Percentiles rank a stretch among this genome's conserved stretches.
Conservation (phyloP, 2,113 vertebrate genomes). For the Numenius arquata region DNA sequence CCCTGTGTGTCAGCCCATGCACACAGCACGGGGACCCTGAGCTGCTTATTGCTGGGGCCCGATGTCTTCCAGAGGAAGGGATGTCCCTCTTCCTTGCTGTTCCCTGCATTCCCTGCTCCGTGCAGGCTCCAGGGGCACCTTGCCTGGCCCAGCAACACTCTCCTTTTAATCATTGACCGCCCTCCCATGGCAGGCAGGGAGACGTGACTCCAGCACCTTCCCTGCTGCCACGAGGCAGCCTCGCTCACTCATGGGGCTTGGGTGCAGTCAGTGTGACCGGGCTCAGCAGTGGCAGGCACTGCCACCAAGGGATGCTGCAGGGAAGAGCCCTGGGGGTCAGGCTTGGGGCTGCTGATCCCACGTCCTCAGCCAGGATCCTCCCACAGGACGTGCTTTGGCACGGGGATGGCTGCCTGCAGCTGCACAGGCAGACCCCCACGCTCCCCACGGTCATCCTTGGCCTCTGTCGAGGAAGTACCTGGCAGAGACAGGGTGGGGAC, state of each 20-base stretch:
- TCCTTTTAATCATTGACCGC: slow-evolving; percentile 31
- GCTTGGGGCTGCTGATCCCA: not conserved
- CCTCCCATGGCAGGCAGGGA: not conserved
- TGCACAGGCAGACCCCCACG: rapidly evolving
- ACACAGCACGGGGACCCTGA: rapidly evolving
- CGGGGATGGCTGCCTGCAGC: rapidly evolving
- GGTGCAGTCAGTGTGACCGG: not conserved
- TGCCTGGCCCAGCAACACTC: not conserved
- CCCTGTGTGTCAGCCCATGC: rapidly evolving
- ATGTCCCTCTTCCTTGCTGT: not conserved
- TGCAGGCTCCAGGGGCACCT: not conserved
- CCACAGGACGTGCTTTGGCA: not conserved
- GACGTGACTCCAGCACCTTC: not conserved
- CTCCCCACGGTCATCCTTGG: not conserved
- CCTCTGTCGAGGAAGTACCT: not conserved
- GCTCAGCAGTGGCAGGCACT: not conserved
- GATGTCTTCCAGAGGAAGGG: rapidly evolving
- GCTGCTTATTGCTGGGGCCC: rapidly evolving
- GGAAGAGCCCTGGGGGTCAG: not conserved
- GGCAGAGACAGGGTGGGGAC: not conserved
- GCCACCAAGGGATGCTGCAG: not conserved
- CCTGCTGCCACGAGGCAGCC: not conserved
- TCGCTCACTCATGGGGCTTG: rapidly evolving
- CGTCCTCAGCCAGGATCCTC: not conserved
- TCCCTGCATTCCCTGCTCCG: not conserved